Base-by-base conservation (phyloP, 2,113 vertebrate genomes). In the Oryzias melastigma region DNA sequence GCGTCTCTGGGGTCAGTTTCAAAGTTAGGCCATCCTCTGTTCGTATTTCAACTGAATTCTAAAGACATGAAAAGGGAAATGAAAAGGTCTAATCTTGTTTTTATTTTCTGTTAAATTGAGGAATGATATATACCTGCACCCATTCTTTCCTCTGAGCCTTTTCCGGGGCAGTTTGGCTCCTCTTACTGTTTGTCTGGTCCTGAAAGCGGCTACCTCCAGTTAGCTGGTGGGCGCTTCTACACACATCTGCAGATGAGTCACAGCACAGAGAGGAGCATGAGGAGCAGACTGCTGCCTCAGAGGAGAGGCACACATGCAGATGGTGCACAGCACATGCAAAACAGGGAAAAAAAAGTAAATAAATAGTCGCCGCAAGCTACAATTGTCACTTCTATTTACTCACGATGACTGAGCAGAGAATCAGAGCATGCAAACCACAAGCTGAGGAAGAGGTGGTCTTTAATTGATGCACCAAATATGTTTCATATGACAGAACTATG, bases 21-120 rank as follows among this genome's bases (percentile, higher is more conserved):
- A 96, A 83, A 72, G 79, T 85, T 0, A 48, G 44, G 48, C 95
- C 96, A 10, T 80, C 66, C 83, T 96, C 94, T 17, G 94, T 94
- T 85, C 91, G 94, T 88, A 98, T 96, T 15, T 90, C 88, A 82
- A 98, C 86, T 0, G 94, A 90, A 80, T 91, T 89, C 97, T 98
- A 77, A 29, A 77, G 57, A 49, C 49, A 81, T 17, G 63, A 61
- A 35, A 35, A 13, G 10, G 68, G 76, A 48, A 62, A 10, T 47
- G 1, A 66, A 25, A 5, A 5, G 2, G 3, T 29, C 19, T 19
- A 14, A 17, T 14, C 58, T 52, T 50, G 3, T 55, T 1, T 12
- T 43, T 25, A 50, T 65, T 1, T 60, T 58, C 20, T 20, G 29
- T 18, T 63, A 18, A 52, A 25, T 55, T 2, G 27, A 15, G 35